Evolutionary conservation across 2,113 vertebrate species (phyloP), one percentile per base, ranked within the genome.

Genomic region (Pomatorhinus ruficollis): DNA sequence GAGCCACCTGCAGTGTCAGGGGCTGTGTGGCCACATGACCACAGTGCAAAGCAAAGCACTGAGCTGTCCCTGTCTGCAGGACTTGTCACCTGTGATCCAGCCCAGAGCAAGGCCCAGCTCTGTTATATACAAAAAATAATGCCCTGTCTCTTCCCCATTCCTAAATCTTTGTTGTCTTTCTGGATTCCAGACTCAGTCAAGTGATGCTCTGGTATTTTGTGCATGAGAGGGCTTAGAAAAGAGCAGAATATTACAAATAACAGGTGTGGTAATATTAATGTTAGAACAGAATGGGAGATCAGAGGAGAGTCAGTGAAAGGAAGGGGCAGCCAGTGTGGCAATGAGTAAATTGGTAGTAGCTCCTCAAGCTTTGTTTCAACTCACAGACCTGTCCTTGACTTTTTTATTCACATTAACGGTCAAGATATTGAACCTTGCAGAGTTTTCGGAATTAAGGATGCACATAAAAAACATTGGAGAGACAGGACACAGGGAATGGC

Each of bases 341-440:
- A 14, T 21, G 65, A 79, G 65, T n/a, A 71, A 54, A 54, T 2
- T 37, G 12, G 12, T 20, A 39, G 74, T 17, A 79, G 56, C 56
- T 79, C 65, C 74, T 70, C 47, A 54, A 40, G 65, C 40, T 87
- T 47, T 70, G n/a, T 10, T 61, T 24, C 75, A 35, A 14, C 74
- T 61, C 74, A 54, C 47, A 63, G 20, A 30, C 7, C 19, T n/a
- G 11, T 30, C 53, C 54, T 22, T 59, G 54, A 22, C 30, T 22
- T 47, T 33, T 9, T 27, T 10, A 44, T 5, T 57, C 52, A 65
- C 44, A 33, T 72, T 30, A 39, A 47, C 4, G 6, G 24, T 17
- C 28, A 13, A 0, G 0, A 53, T 25, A 89, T 6, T 28, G 63
- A 75, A 53, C 53, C 25, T 1, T 2, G n/a, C 17, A 19, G n/a